phyloP scores from a whole-genome alignment of 2,797 vertebrate species.

The Scolopax rusticola region DNA sequence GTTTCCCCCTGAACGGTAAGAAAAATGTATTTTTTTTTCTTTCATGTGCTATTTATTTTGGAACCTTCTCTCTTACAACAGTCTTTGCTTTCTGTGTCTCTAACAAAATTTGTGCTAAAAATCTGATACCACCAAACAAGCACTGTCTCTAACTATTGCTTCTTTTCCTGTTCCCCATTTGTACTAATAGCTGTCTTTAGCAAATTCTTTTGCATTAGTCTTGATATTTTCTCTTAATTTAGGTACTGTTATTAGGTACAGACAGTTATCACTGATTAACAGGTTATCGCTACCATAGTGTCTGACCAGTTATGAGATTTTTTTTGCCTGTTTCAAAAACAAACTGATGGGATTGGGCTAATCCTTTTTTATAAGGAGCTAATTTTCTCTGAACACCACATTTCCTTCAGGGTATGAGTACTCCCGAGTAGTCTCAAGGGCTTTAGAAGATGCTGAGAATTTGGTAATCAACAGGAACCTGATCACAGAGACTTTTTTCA shows the following conservation, averaged over 20 bases:
- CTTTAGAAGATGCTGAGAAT: not conserved
- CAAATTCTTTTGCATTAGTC: not conserved
- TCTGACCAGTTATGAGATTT: not conserved
- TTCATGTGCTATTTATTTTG: not conserved
- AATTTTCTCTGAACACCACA: not conserved
- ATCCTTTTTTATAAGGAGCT: not conserved
- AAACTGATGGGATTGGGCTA: not conserved
- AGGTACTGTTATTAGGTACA: not conserved
- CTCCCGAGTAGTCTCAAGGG: not conserved
- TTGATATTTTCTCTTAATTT: not conserved
- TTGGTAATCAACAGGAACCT: not conserved
- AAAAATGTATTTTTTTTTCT: not conserved
- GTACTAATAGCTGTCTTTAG: not conserved
- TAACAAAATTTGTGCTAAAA: not conserved
- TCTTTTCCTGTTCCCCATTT: not conserved
- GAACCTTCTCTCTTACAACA: not conserved
- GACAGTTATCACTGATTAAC: not conserved
- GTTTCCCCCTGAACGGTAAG: not conserved
- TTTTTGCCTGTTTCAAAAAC: not conserved
- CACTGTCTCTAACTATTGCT: not conserved
- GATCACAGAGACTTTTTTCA: not conserved
- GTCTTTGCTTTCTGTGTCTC: not conserved
- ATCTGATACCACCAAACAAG: not conserved
- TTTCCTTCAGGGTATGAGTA: not conserved
- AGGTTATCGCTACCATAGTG: fast-evolving